A percentile compares a stretch with the other conserved stretches of the same genome.
Evolutionary conservation across 2,113 vertebrate genomes (phyloP).

Genomic region (Semnopithecus entellus): DNA sequence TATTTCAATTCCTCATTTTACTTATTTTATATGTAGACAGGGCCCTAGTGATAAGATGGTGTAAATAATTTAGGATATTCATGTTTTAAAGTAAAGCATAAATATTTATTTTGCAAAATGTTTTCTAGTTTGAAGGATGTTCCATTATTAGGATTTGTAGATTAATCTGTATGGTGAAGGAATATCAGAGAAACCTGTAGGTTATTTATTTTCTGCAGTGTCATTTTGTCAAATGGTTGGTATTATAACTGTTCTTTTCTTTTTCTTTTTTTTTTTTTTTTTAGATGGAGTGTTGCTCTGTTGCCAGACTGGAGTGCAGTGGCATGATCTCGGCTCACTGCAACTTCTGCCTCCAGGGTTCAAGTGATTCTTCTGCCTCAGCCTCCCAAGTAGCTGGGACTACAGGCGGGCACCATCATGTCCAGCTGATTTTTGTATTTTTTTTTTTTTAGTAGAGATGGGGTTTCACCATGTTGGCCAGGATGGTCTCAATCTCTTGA

Average conservation of each 20-base stretch:
- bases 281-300: too few relatives aligned
- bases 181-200: neutral
- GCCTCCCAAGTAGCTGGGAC: too few relatives aligned
- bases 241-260: neutral
- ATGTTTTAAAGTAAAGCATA: conserved; percentile 14
- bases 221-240: conserved; percentile 1
- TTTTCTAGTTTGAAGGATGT: conserved; percentile 41
- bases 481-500: too few relatives aligned
- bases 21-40: neutral
- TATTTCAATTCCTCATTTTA: neutral
- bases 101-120: neutral
- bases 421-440: too few relatives aligned
- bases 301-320: too few relatives aligned
- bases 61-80: conserved; percentile 25
- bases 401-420: too few relatives aligned
- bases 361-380: too few relatives aligned
- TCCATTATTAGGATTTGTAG: conserved; percentile 33
- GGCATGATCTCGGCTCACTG: too few relatives aligned
- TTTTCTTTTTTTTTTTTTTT: too few relatives aligned
- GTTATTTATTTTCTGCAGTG: conserved; percentile 29
- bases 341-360: too few relatives aligned
- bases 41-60: neutral
- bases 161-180: neutral
- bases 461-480: too few relatives aligned
- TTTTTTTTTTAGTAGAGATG: too few relatives aligned